Evolutionary conservation across 2,888 invertebrate genomes (phyloP), one percentile per base, ranked within the genome.

Genomic region (Drosophila atroscutellata): DNA sequence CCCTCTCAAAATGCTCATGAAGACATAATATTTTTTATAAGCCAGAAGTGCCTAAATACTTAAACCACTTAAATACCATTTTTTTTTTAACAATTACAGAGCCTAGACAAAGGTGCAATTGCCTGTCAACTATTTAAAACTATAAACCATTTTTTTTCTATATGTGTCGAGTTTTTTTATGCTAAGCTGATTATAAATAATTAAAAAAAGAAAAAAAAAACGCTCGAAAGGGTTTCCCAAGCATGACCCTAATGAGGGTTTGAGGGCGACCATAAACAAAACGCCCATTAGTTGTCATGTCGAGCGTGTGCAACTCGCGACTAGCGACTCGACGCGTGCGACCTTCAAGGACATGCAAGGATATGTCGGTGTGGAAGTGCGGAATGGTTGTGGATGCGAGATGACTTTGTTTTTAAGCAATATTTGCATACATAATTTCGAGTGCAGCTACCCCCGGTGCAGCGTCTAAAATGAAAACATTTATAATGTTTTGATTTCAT

Each of bases 401-500:
- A 89, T 90, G 89, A 86, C 89, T 89, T 79, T 89, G 89, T 80
- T 89, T 77, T 72, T 51, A 49, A 36, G 39, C 36, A 37, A 62
- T 67, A 86, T 86, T 86, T 86, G 86, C 89, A 86, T 90, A 89
- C 20, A 70, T 78, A 67, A 90, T 77, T 72, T 71, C 62, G 60
- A 79, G 70, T 54, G 56, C 61, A 37, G 47, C 52, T 15, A 64
- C 79, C 77, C 61, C 28, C 51, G 30, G 45, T 20, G 68, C 60
- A 45, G 9, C 34, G 11, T 24, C 18, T 34, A 9, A 86, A 80
- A 90, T 86, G 80, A 83, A 90, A 83, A 89, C 83, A 90, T 89
- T 90, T 83, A 81, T 75, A 89, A 82, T 91, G 82, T 91, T 91
- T 87, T 91, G 91, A 91, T 91, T 91, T 83, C 82, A 76, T 86